A percentile compares a stretch with the other conserved stretches of the same genome.
These are phyloP conservation scores for Scylla paramamosain DNA, from an alignment of 1,140 invertebrate genomes.

Conservation along the genomic window DNA sequence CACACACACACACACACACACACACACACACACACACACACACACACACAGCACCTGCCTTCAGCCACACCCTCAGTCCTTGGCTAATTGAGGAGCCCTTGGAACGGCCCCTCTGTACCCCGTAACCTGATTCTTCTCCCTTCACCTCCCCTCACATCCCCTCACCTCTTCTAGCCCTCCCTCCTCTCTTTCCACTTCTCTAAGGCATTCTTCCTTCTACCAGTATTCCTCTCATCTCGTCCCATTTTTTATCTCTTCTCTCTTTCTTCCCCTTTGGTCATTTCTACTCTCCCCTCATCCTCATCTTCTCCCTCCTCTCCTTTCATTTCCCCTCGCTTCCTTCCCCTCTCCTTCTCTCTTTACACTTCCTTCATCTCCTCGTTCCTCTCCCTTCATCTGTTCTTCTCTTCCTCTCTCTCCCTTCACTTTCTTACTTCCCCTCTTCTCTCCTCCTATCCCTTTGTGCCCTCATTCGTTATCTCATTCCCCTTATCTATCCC, in stretches of 20 bases:
- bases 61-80: neutral
- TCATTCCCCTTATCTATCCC: neutral
- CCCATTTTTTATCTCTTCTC: neutral
- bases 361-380: neutral
- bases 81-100: neutral
- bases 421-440: neutral
- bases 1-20: neutral
- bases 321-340: neutral
- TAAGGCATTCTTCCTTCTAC: neutral
- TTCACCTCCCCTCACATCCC: neutral
- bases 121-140: neutral
- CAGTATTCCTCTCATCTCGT: neutral
- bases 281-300: neutral
- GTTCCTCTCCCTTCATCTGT: neutral
- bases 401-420: neutral
- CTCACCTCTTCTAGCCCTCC: neutral
- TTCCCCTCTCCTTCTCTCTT: neutral
- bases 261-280: neutral
- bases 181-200: neutral
- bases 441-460: neutral
- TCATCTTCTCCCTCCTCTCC: neutral
- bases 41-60: neutral
- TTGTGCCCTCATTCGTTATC: neutral
- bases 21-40: slow-evolving; percentile 20
- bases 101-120: neutral